A percentile compares a stretch with the other conserved stretches of the same genome.
phyloP scores from a whole-genome alignment of 1,140 invertebrate genomes.

The Magallana angulata region DNA sequence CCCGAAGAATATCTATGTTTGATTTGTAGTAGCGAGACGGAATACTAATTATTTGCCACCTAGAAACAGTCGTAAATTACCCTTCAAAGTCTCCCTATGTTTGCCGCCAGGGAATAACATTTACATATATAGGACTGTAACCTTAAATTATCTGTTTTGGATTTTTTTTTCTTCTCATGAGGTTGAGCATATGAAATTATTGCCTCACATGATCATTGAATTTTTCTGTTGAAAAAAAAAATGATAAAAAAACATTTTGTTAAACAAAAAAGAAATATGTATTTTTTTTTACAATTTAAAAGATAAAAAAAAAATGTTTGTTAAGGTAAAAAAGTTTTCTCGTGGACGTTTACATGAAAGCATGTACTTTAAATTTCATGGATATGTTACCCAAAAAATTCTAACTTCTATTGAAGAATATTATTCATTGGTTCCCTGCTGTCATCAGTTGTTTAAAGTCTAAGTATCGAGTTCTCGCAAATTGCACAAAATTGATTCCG shows the following conservation, averaged over 20 bases:
- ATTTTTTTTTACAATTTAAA: too few species aligned
- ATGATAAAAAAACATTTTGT: too few species aligned
- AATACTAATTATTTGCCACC: slow-evolving; percentile 36
- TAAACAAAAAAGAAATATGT: too few species aligned
- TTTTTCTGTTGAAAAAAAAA: too few species aligned
- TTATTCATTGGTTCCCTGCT: too few species aligned
- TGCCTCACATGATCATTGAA: too few species aligned
- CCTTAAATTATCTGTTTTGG: slow-evolving; percentile 9
- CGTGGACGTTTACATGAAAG: too few species aligned
- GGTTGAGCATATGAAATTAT: background rate
- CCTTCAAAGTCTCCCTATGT: slow-evolving; percentile 30
- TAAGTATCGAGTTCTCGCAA: slow-evolving; percentile 28
- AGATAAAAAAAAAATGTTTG: too few species aligned
- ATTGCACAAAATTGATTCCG: slow-evolving; percentile 32
- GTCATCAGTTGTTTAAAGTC: slow-evolving; percentile 12
- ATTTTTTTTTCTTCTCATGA: background rate
- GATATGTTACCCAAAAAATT: too few species aligned
- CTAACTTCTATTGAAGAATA: too few species aligned
- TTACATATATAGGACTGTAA: slow-evolving; percentile 21
- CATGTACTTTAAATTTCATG: too few species aligned
- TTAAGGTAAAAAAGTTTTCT: too few species aligned
- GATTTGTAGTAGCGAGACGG: slow-evolving; percentile 34
- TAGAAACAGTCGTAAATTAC: slow-evolving; percentile 25
- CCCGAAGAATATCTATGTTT: slow-evolving; percentile 30
- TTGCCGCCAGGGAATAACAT: slow-evolving; percentile 22